Evolutionary conservation across 1,140 invertebrate species (phyloP).

Genomic region (Latrodectus geometricus): DNA sequence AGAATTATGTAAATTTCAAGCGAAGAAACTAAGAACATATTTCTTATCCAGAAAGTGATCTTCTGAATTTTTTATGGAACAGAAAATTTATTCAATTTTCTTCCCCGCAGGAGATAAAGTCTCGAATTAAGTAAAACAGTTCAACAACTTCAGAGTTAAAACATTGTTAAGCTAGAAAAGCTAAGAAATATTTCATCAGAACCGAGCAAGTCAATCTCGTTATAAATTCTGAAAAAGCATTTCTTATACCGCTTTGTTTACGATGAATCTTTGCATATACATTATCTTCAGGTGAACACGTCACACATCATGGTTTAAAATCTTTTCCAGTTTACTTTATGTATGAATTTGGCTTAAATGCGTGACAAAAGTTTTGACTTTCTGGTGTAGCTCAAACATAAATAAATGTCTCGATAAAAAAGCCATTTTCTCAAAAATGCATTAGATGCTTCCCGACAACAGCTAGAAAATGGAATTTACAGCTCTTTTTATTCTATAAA

Average conservation of each 20-base stretch:
- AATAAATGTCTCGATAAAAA: conserved; percentile 41
- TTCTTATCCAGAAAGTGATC: too few relatives aligned
- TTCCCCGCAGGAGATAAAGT: too few relatives aligned
- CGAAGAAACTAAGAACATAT: too few relatives aligned
- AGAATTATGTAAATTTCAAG: too few relatives aligned
- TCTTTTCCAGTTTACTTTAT: conserved; percentile 29
- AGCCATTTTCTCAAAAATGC: conserved; percentile 38
- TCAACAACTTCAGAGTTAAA: too few relatives aligned
- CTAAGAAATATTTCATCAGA: neutral
- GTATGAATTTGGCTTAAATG: conserved; percentile 48
- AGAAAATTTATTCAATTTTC: too few relatives aligned
- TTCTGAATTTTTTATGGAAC: too few relatives aligned
- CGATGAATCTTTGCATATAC: conserved; percentile 8
- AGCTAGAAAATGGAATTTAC: conserved; percentile 18
- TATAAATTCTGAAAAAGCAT: neutral
- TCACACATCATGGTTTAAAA: conserved; percentile 21
- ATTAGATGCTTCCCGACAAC: conserved; percentile 30
- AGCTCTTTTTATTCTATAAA: conserved; percentile 21
- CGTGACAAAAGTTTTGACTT: conserved; percentile 52
- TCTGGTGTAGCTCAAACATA: conserved; percentile 30
- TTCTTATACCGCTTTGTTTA: neutral
- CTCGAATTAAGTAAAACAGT: too few relatives aligned
- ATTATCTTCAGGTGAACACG: neutral
- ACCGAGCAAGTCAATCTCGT: neutral
- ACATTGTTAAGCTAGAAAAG: neutral